These are phyloP conservation scores for Neoitamus cyanurus DNA, from an alignment of 2,888 invertebrate species.

Conservation along the genomic window DNA sequence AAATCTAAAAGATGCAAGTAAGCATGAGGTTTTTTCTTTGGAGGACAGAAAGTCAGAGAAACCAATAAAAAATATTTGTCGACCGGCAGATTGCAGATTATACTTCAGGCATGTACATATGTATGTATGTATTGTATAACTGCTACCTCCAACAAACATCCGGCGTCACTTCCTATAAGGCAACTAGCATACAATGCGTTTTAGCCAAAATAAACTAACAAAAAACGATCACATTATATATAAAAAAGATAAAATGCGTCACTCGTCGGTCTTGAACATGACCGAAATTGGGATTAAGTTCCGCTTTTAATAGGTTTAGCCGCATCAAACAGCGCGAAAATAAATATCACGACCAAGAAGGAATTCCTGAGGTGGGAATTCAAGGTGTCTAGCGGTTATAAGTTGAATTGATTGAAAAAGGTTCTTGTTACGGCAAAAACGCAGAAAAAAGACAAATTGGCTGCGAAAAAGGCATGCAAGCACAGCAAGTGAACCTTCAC, in stretches of 20 bases:
- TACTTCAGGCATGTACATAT: not conserved
- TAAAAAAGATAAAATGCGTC: not conserved
- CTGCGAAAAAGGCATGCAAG: not conserved
- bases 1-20: not conserved
- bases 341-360: not conserved
- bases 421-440: not conserved
- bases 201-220: not conserved
- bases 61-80: not conserved
- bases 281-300: not conserved
- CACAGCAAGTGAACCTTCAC: constrained; percentile 1
- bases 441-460: not conserved
- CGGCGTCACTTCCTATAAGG: not conserved
- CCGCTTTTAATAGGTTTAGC: constrained; percentile 12
- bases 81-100: not conserved
- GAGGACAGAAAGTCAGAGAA: not conserved
- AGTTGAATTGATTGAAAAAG: not conserved
- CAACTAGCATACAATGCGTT: not conserved
- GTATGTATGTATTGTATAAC: no score
- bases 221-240: not conserved
- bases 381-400: not conserved
- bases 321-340: not conserved
- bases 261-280: not conserved
- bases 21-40: not conserved
- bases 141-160: not conserved
- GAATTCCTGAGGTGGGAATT: not conserved